Conservation (phyloP, 2,888 invertebrate genomes). For the Gryllus longicercus region DNA sequence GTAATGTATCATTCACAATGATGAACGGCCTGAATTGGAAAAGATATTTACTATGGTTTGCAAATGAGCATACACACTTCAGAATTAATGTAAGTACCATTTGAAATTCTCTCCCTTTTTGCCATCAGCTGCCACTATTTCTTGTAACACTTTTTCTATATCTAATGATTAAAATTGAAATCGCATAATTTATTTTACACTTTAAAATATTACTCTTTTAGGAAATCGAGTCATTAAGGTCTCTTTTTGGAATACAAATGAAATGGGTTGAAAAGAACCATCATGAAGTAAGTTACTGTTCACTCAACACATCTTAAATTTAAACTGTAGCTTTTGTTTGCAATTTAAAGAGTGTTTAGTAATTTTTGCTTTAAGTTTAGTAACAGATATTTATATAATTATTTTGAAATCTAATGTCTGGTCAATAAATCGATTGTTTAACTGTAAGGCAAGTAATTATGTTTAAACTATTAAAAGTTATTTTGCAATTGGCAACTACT, state of each 20-base stretch:
- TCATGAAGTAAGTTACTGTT: conserved; percentile 43
- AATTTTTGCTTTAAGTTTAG: neutral
- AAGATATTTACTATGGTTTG: conserved; percentile 83
- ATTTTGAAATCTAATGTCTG: no score
- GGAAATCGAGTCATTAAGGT: conserved; percentile 77
- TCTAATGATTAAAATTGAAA: no score
- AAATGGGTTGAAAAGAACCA: conserved; percentile 56
- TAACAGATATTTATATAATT: no score
- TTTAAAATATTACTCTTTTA: conserved; percentile 47
- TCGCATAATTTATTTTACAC: no score
- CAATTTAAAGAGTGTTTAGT: neutral
- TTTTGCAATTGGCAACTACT: no score
- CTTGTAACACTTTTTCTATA: no score
- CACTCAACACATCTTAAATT: neutral
- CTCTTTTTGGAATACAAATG: conserved; percentile 59
- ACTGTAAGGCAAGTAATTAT: no score
- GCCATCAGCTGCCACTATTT: no score
- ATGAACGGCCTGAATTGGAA: conserved; percentile 43
- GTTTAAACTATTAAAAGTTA: no score
- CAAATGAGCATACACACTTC: conserved; percentile 84
- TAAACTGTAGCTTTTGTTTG: neutral
- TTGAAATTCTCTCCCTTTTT: conserved; percentile 33
- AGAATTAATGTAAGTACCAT: conserved; percentile 63
- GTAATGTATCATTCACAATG: no score
- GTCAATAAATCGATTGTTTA: no score